phyloP scores from a whole-genome alignment of 64 coral and sea anemone species.

The Pachyseris speciosa region DNA sequence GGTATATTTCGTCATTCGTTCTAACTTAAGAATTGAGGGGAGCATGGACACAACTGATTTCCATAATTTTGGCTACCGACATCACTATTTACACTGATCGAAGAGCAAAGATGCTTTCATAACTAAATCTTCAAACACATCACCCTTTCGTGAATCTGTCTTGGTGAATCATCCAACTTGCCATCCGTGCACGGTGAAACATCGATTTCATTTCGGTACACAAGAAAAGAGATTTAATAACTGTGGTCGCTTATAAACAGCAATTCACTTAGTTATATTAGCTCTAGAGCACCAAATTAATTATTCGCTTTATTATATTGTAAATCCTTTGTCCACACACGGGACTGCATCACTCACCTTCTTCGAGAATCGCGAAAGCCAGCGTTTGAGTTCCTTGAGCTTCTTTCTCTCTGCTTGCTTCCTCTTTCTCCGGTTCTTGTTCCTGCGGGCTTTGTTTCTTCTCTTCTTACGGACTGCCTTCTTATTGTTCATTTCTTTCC shows the following conservation, averaged over 20 bases:
- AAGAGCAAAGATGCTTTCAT: conserved; percentile 1
- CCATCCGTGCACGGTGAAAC: background rate
- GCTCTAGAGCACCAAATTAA: background rate
- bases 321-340: background rate
- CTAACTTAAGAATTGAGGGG: too few species aligned
- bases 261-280: conserved; percentile 41
- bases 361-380: conserved; percentile 13
- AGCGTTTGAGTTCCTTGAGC: background rate
- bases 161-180: background rate
- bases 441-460: background rate
- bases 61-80: background rate
- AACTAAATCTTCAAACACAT: background rate
- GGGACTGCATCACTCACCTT: background rate
- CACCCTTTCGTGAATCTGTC: background rate
- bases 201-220: background rate
- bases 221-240: background rate
- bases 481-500: background rate
- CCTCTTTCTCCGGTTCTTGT: background rate
- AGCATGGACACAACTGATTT: background rate
- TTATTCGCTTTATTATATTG: conserved; percentile 26
- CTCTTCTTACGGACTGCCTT: background rate
- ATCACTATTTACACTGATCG: background rate
- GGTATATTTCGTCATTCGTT: background rate
- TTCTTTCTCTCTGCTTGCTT: background rate
- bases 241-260: background rate